Conservation (phyloP, 2,888 invertebrate species). For the Myathropa florea region DNA sequence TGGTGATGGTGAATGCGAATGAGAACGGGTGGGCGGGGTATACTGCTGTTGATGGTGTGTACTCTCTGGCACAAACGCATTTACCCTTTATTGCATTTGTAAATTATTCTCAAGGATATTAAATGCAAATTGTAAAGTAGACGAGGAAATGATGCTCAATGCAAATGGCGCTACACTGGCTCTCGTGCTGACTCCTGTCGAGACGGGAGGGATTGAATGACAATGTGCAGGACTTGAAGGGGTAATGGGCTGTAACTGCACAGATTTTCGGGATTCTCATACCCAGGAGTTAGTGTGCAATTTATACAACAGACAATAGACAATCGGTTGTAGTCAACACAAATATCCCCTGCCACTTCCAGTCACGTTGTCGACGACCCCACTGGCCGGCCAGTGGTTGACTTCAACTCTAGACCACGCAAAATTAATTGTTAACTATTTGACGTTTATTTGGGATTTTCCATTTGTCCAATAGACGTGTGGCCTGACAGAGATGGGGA, state of each 20-base stretch:
- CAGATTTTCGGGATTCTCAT: conserved; percentile 38
- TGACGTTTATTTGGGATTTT: conserved; percentile 66
- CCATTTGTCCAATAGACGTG: conserved; percentile 36
- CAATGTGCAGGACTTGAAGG: conserved; percentile 24
- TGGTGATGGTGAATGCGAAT: background rate
- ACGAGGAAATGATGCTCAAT: conserved; percentile 72
- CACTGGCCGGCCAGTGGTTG: background rate
- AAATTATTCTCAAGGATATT: conserved; percentile 81
- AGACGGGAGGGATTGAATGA: background rate
- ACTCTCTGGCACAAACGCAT: conserved; percentile 75
- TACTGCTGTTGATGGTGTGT: background rate
- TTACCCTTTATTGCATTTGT: conserved; percentile 81
- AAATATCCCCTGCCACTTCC: background rate
- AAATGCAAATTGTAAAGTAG: conserved; percentile 78
- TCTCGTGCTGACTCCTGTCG: background rate
- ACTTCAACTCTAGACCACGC: conserved; percentile 2
- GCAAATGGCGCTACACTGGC: background rate
- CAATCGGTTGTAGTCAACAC: conserved; percentile 16
- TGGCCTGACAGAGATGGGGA: conserved; percentile 30
- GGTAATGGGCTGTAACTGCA: conserved; percentile 14
- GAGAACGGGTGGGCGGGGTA: background rate
- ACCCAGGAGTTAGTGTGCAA: conserved; percentile 16
- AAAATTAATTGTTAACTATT: conserved; percentile 68
- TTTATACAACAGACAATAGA: conserved; percentile 54
- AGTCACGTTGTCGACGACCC: conserved; percentile 2